Percentiles rank a stretch among this genome's conserved stretches.
Conservation (phyloP, 2,797 vertebrate species). For the Diceros bicornis region DNA sequence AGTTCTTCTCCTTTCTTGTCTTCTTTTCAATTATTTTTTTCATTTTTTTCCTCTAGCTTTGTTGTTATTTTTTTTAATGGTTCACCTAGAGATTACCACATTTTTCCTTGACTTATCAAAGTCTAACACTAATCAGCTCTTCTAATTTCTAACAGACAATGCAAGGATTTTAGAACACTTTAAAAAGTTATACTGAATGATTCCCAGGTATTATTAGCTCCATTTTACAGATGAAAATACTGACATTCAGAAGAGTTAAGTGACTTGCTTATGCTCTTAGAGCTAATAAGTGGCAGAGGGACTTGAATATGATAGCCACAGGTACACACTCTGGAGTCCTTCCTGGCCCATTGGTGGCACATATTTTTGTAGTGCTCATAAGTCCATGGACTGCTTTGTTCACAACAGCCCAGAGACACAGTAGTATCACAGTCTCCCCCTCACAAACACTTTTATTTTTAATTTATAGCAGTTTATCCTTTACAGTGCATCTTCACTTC, state of each 20-base stretch:
- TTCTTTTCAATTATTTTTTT: background rate
- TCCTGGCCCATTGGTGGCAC: background rate
- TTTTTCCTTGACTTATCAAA: conserved; percentile 19
- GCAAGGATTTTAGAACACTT: background rate
- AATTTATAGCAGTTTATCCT: background rate
- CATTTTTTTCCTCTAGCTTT: background rate
- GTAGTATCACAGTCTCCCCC: background rate
- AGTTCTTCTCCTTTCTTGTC: background rate
- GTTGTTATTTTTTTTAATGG: background rate
- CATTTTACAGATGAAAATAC: background rate
- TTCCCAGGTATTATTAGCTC: background rate
- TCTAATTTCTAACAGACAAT: background rate
- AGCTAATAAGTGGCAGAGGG: background rate
- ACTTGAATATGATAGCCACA: conserved; percentile 1
- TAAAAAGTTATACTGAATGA: background rate
- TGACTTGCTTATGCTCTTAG: background rate
- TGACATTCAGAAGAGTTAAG: background rate
- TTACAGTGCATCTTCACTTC: background rate
- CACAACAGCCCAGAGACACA: background rate
- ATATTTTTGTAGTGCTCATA: background rate
- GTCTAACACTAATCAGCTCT: background rate
- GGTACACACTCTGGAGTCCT: background rate
- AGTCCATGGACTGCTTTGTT: background rate
- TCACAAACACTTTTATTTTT: background rate
- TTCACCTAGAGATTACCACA: background rate